phyloP scores from a whole-genome alignment of 2,113 vertebrate species.

The cattle (Bos taurus) region DNA sequence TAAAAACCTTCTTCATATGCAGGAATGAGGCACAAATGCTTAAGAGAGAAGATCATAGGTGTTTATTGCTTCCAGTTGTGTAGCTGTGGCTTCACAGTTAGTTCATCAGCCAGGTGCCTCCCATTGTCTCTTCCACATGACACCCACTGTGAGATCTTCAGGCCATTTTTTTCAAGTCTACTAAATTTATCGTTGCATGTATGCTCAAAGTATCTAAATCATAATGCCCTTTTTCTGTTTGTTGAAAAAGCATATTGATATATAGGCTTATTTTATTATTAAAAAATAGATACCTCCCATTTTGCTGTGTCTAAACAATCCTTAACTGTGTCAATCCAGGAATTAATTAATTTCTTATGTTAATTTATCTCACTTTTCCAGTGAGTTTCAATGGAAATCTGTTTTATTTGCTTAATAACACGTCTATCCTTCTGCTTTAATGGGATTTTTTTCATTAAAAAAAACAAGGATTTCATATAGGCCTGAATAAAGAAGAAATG shows the following conservation, averaged over 20 bases:
- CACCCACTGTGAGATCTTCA: not conserved
- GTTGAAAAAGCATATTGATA: conserved; percentile 69
- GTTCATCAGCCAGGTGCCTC: not conserved
- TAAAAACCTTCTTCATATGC: not conserved
- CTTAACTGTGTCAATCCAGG: conserved; percentile 47
- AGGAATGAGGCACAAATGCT: not conserved
- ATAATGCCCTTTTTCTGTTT: conserved; percentile 73
- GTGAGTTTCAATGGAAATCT: conserved; percentile 55
- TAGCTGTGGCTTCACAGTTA: not conserved
- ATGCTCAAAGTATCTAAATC: conserved; percentile 30
- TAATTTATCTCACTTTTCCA: conserved; percentile 48
- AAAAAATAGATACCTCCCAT: conserved; percentile 26
- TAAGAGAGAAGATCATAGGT: not conserved
- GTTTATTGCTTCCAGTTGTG: not conserved
- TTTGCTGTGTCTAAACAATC: conserved; percentile 37
- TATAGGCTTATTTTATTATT: conserved; percentile 62
- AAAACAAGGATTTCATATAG: conserved; percentile 23
- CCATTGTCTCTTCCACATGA: not conserved
- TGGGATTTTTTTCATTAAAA: conserved; percentile 39
- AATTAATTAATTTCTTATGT: conserved; percentile 59
- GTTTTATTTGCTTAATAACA: conserved; percentile 55
- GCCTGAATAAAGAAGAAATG: conserved; percentile 40
- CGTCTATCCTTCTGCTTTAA: conserved; percentile 44
- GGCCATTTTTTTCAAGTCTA: conserved; percentile 29
- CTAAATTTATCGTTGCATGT: conserved; percentile 58